A percentile compares a stretch with the other conserved stretches of the same genome.
Evolutionary conservation across 2,797 vertebrate species (phyloP).

Genomic region (Spondyliosoma cantharus): DNA sequence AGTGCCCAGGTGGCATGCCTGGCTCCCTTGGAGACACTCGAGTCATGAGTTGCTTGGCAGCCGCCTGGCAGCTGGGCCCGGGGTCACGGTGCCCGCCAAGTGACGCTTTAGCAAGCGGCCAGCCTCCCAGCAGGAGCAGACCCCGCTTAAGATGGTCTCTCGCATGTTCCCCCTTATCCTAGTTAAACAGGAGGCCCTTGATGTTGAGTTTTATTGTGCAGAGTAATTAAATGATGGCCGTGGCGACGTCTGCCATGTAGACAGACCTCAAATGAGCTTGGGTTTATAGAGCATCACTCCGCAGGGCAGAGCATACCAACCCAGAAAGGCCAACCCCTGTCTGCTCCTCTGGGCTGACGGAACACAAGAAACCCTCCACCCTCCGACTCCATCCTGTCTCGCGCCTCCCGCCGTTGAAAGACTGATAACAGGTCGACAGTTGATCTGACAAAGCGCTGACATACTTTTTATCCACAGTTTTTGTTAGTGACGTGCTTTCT

Average conservation of each 20-base stretch:
- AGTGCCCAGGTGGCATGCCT: conserved; percentile 69
- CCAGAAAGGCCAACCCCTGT: conserved; percentile 40
- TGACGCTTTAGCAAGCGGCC: conserved; percentile 55
- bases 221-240: conserved; percentile 75
- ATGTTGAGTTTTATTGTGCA: conserved; percentile 76
- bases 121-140: conserved; percentile 66
- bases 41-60: conserved; percentile 52
- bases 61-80: conserved; percentile 61
- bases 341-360: conserved; percentile 46
- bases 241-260: conserved; percentile 64
- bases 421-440: conserved; percentile 18
- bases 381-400: not conserved
- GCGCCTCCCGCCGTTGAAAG: conserved; percentile 39
- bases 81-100: conserved; percentile 59
- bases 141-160: conserved; percentile 59
- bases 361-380: conserved; percentile 42
- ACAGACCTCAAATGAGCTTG: conserved; percentile 62
- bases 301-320: conserved; percentile 57
- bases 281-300: conserved; percentile 66
- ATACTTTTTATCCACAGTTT: conserved; percentile 17
- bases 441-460: conserved; percentile 34
- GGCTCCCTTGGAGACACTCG: conserved; percentile 50
- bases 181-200: conserved; percentile 67
- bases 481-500: conserved; percentile 8
- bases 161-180: conserved; percentile 37